Conservation (phyloP, 2,797 vertebrate genomes). For the Tympanoctomys barrerae region DNA sequence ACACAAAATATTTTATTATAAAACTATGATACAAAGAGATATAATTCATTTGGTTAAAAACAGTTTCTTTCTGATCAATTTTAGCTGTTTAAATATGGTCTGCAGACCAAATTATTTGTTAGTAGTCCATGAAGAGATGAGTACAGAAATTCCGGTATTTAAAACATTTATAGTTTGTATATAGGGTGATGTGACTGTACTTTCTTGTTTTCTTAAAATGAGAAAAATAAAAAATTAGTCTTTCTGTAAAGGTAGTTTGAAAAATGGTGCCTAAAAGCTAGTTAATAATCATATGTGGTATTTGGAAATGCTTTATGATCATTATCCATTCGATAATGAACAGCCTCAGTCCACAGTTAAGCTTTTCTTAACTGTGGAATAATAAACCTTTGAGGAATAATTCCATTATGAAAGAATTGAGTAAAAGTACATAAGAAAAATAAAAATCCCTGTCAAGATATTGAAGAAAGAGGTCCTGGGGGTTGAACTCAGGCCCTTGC, state of each 20-base stretch:
- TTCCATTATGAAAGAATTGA: constrained; percentile 27
- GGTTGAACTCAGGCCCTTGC: no score
- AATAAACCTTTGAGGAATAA: background rate
- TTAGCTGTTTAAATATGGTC: background rate
- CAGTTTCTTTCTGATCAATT: background rate
- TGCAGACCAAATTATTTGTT: background rate
- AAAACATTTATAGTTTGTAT: background rate
- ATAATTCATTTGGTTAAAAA: background rate
- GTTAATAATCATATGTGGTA: background rate
- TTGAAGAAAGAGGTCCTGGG: background rate
- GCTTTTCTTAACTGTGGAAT: no score
- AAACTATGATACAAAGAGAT: background rate
- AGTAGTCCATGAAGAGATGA: background rate
- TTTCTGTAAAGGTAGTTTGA: background rate
- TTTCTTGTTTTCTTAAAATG: background rate
- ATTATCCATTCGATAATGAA: background rate
- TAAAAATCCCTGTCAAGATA: background rate
- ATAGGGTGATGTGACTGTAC: background rate
- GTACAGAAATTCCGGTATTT: constrained; percentile 12
- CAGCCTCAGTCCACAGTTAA: no score
- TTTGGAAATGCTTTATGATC: constrained; percentile 22
- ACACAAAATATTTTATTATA: background rate
- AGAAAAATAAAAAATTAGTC: background rate
- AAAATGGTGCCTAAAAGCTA: background rate
- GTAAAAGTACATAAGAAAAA: constrained; percentile 24